Evolutionary conservation across 2,113 vertebrate species (phyloP).

Genomic region (Neotoma lepida): DNA sequence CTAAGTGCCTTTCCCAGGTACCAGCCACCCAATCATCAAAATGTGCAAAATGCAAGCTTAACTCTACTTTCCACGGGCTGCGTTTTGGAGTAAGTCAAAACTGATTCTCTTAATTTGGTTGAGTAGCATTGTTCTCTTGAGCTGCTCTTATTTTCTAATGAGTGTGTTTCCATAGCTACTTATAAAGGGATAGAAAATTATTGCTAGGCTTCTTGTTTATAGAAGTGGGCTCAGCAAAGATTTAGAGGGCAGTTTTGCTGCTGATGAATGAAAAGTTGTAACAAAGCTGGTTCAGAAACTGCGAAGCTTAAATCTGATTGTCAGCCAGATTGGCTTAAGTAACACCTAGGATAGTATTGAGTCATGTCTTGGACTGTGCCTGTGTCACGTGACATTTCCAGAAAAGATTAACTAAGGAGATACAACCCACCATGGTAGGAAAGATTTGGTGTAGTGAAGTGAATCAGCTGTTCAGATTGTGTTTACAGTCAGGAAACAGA

Average conservation of each 20-base stretch:
- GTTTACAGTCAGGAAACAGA: neutral
- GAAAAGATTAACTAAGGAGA: neutral
- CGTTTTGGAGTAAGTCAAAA: neutral
- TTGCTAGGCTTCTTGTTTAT: neutral
- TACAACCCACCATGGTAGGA: neutral
- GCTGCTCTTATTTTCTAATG: neutral
- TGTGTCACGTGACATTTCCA: neutral
- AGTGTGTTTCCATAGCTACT: neutral
- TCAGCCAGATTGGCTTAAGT: neutral
- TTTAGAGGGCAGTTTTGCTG: neutral
- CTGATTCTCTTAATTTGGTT: neutral
- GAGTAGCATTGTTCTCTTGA: neutral
- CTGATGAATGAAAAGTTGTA: neutral
- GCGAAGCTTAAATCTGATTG: neutral
- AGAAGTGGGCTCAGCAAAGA: neutral
- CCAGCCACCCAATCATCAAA: neutral
- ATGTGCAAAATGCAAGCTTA: neutral
- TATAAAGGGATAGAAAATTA: neutral
- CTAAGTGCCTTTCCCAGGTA: fast-evolving
- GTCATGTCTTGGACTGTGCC: neutral
- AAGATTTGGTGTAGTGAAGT: neutral
- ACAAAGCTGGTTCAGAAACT: neutral
- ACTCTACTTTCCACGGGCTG: neutral
- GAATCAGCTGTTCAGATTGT: neutral
- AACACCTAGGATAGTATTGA: neutral